A percentile compares a stretch with the other conserved stretches of the same genome.
Evolutionary conservation across 2,888 invertebrate genomes (phyloP).

Genomic region (Globia sparganii): DNA sequence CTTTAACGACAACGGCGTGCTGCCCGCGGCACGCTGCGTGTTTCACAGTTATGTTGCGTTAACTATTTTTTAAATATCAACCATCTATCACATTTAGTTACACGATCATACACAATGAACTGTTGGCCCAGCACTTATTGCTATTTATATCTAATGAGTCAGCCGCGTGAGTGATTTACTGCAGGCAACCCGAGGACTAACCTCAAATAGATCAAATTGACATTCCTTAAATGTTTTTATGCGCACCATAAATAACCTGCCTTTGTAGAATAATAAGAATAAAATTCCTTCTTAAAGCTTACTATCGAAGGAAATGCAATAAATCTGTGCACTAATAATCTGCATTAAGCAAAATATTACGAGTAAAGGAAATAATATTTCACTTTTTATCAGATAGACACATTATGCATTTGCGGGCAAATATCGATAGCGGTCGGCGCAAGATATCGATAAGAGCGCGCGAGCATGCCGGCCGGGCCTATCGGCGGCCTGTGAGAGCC

Average conservation of each 20-base stretch:
- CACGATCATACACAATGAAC: constrained; percentile 56
- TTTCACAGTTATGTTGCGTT: constrained; percentile 65
- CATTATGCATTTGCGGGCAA: constrained; percentile 78
- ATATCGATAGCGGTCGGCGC: constrained; percentile 79
- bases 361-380: constrained; percentile 79
- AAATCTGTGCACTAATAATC: constrained; percentile 58
- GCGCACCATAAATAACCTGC: constrained; percentile 46
- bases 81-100: constrained; percentile 61
- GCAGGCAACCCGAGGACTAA: constrained; percentile 31
- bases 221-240: constrained; percentile 55
- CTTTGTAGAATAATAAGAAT: constrained; percentile 37
- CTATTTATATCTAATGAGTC: constrained; percentile 59
- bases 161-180: constrained; percentile 46
- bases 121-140: constrained; percentile 30
- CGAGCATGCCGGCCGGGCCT: constrained; percentile 75
- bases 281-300: constrained; percentile 22
- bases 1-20: constrained; percentile 79
- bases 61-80: constrained; percentile 63
- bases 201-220: constrained; percentile 45
- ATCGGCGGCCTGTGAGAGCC: constrained; percentile 82
- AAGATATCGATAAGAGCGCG: constrained; percentile 84
- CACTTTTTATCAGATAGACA: constrained; percentile 79
- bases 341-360: constrained; percentile 66
- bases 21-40: constrained; percentile 68
- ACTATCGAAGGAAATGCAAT: constrained; percentile 35